phyloP scores from a whole-genome alignment of 2,888 invertebrate species.

The Cataglyphis altisquamis region DNA sequence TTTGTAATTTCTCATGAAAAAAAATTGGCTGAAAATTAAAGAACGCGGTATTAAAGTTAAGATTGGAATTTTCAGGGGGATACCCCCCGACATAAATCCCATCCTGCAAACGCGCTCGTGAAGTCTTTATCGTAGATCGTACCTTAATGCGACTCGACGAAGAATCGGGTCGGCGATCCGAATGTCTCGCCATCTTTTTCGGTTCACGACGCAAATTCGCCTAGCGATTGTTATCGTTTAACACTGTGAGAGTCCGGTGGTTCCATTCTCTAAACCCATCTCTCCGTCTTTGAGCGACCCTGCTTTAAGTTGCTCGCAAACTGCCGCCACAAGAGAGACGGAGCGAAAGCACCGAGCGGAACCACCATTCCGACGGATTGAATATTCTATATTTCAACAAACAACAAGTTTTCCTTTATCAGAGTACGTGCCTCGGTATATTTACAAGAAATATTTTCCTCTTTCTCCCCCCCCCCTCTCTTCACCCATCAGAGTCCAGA shows the following conservation, averaged over 20 bases:
- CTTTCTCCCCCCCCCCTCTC: conserved; percentile 5
- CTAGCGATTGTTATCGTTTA: conserved; percentile 47
- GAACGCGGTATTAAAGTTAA: conserved; percentile 36
- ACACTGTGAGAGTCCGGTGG: conserved; percentile 16
- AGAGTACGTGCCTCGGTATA: conserved; percentile 16
- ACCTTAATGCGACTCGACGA: conserved; percentile 47
- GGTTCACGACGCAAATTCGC: conserved; percentile 47
- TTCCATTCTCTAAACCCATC: conserved; percentile 18
- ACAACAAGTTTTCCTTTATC: conserved; percentile 50
- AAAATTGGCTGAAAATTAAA: conserved; percentile 26
- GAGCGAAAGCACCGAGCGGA: conserved; percentile 33
- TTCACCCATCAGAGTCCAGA: neutral
- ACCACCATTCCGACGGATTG: conserved; percentile 44
- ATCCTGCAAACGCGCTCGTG: conserved; percentile 8
- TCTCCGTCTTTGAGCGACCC: neutral
- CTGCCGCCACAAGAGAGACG: conserved; percentile 11
- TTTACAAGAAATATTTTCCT: conserved; percentile 7
- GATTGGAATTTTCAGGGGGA: conserved; percentile 38
- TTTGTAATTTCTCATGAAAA: conserved; percentile 3
- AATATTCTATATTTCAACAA: conserved; percentile 55
- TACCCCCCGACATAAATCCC: conserved; percentile 26
- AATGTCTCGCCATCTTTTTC: conserved; percentile 27
- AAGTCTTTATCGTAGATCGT: conserved; percentile 41
- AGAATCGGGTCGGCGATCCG: conserved; percentile 21
- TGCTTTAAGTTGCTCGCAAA: conserved; percentile 1